Evolutionary conservation across 2,888 invertebrate genomes (phyloP).

Genomic region (Netelia inedita): DNA sequence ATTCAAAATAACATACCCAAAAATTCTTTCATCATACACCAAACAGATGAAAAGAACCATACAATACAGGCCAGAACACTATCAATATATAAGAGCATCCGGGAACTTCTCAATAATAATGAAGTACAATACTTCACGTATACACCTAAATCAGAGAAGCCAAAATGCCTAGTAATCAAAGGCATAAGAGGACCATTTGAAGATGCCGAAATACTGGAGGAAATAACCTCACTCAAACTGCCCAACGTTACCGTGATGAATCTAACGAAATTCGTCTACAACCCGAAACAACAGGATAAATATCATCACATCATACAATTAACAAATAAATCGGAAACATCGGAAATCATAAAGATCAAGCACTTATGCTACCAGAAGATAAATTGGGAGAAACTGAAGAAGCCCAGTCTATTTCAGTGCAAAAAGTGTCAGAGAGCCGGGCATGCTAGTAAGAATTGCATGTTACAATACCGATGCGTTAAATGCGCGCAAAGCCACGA

Average conservation of each 20-base stretch:
- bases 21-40: not conserved
- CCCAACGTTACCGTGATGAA: not conserved
- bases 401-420: constrained; percentile 30
- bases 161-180: not conserved
- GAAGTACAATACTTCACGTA: not conserved
- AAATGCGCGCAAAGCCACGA: constrained; percentile 33
- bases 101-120: not conserved
- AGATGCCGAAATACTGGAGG: not conserved
- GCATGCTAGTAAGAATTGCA: constrained; percentile 46
- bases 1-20: not conserved
- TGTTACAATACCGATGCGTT: constrained; percentile 37
- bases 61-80: not conserved
- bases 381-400: constrained; percentile 32
- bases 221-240: not conserved
- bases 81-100: not conserved
- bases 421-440: constrained; percentile 50
- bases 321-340: too few relatives aligned
- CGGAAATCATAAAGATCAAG: not conserved
- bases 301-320: too few relatives aligned
- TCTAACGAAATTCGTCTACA: not conserved
- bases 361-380: constrained; percentile 27
- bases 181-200: not conserved
- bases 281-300: not conserved
- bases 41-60: not conserved
- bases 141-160: not conserved